phyloP scores from a whole-genome alignment of 2,888 invertebrate genomes.

The Pachliopta kotzebuea region DNA sequence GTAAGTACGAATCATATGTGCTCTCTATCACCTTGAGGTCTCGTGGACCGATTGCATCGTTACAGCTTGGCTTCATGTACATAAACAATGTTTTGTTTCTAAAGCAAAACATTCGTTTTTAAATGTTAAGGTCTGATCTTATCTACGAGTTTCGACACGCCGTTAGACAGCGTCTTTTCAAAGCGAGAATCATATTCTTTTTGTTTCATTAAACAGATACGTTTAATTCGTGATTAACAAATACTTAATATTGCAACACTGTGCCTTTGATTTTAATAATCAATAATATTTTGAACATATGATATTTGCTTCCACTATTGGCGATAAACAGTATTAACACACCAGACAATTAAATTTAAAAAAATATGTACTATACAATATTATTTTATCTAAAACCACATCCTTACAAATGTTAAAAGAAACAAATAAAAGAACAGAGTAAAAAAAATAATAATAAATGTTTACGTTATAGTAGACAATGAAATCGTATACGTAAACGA shows the following conservation, averaged over 20 bases:
- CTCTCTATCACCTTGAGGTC: slow-evolving; percentile 51
- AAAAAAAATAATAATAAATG: slow-evolving; percentile 15
- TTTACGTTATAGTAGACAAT: slow-evolving; percentile 5
- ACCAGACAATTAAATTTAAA: neutral
- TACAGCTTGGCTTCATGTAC: slow-evolving; percentile 36
- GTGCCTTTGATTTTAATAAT: slow-evolving; percentile 5
- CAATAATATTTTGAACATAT: neutral
- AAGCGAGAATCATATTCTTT: slow-evolving; percentile 18
- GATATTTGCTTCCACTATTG: neutral
- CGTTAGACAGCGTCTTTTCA: slow-evolving; percentile 24
- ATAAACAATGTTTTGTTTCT: slow-evolving; percentile 33
- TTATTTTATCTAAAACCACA: neutral
- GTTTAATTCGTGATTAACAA: slow-evolving; percentile 22
- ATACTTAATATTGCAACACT: slow-evolving; percentile 15
- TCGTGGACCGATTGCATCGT: slow-evolving; percentile 39
- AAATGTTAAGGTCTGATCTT: slow-evolving; percentile 31
- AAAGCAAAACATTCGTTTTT: slow-evolving; percentile 28
- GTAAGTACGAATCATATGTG: slow-evolving; percentile 28
- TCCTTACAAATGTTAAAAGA: neutral
- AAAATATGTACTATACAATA: neutral
- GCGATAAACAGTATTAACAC: neutral
- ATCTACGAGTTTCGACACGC: slow-evolving; percentile 26
- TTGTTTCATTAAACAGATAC: slow-evolving; percentile 20
- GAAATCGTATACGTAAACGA: slow-evolving; percentile 11
- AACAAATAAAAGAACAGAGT: neutral